Evolutionary conservation across 2,797 vertebrate genomes (phyloP), one percentile per base, ranked within the genome.

Genomic region (Pangasius macronema): DNA sequence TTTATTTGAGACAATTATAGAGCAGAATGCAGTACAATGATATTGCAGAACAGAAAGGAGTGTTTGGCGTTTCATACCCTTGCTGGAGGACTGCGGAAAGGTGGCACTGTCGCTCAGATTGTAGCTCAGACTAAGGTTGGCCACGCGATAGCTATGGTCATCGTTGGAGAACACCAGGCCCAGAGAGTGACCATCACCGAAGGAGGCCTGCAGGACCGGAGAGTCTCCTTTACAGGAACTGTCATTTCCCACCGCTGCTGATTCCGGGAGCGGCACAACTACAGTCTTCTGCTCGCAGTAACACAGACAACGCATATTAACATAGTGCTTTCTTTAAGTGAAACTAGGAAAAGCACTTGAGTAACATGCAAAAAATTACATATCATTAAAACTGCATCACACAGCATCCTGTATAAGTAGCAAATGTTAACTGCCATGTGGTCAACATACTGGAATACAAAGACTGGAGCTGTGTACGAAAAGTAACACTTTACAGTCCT

Each of bases 21-120:
- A 11, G 4, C 20, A 79, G 13, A 79, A 36, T 36, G 53, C 20
- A 57, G 36, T 27, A 22, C 27, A 63, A 1, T 46, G 18, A 33
- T 11, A n/a, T 30, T 22, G 30, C 9, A 1, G 0, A 10, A 67
- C 27, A 84, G 39, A 61, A 59, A 1, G 22, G 14, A 16, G n/a
- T 0, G 53, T 6, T 42, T 55, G 3, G 10, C 0, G 63, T 2
- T 55, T 49, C 95, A 95, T 93, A 99, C 98, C 96, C 2, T 93
- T 90, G 81, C 88, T 84, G 92, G 91, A 94, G 68, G 98, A 92
- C 1, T 92, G 93, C 6, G 94, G 96, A 92, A 99, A 99, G 46
- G 90, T 0, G 0, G 85, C 13, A 4, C 88, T 18, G 92, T 99
- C 98, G 2, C 95, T 96, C 88, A 99, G 93, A 90, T 98, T 97